Evolutionary conservation across 1,140 invertebrate species (phyloP).

Genomic region (Cydia amplana): DNA sequence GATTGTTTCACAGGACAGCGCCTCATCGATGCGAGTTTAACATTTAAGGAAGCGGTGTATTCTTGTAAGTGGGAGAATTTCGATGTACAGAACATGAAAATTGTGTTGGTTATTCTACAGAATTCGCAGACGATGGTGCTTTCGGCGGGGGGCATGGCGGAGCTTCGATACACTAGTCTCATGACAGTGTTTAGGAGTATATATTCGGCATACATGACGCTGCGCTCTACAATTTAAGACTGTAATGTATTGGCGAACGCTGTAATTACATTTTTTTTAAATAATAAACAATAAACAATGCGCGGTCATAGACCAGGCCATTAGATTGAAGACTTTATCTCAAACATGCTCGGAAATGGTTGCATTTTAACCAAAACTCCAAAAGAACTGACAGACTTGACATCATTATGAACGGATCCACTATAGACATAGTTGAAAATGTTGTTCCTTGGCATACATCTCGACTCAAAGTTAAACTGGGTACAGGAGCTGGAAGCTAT

Average conservation of each 20-base stretch:
- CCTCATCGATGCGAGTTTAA: conserved; percentile 49
- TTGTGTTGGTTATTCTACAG: conserved; percentile 48
- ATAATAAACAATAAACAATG: no score
- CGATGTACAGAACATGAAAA: conserved; percentile 47
- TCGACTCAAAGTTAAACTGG: no score
- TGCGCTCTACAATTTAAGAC: conserved; percentile 33
- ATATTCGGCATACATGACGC: conserved; percentile 55
- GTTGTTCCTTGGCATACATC: no score
- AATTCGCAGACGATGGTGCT: conserved; percentile 56
- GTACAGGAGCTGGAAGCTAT: no score
- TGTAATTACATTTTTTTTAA: no score
- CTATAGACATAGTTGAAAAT: no score
- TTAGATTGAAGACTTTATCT: no score
- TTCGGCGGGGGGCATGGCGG: conserved; percentile 52
- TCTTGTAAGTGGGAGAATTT: conserved; percentile 59
- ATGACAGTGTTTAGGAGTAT: conserved; percentile 50
- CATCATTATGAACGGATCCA: no score
- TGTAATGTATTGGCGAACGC: no score
- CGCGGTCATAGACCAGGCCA: not conserved
- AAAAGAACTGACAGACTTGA: no score
- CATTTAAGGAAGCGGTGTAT: conserved; percentile 51
- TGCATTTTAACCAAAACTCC: no score
- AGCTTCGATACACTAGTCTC: conserved; percentile 47
- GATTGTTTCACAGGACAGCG: conserved; percentile 55
- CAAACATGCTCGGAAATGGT: no score